These are phyloP conservation scores for Virgularia gustaviana DNA, from an alignment of 92 coral and sea anemone species.

Conservation along the genomic window DNA sequence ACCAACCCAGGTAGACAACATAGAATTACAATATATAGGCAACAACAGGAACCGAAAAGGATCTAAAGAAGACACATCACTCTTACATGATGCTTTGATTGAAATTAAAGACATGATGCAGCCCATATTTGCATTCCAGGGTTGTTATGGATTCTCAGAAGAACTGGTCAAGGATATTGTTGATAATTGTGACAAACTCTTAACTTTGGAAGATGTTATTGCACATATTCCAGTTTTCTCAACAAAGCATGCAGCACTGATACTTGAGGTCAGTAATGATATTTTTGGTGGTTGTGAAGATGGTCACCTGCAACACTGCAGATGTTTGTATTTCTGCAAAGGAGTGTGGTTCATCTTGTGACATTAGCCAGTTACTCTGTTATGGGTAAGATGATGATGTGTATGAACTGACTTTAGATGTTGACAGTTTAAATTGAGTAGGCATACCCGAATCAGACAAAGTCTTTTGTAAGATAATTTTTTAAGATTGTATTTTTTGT, in stretches of 20 bases:
- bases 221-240: conserved; percentile 47
- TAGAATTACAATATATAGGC: neutral
- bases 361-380: too few species aligned
- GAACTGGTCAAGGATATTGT: conserved; percentile 39
- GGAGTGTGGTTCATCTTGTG: too few species aligned
- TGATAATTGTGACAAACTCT: conserved; percentile 8
- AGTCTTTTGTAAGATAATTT: too few species aligned
- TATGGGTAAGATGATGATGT: too few species aligned
- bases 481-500: too few species aligned
- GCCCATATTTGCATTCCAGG: conserved; percentile 32
- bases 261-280: conserved; percentile 36
- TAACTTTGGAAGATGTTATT: conserved; percentile 34
- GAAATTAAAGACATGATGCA: conserved; percentile 25
- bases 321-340: too few species aligned
- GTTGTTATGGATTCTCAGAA: conserved; percentile 42
- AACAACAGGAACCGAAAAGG: conserved; percentile 10
- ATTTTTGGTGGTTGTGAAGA: conserved; percentile 42
- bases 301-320: too few species aligned
- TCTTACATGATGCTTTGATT: conserved; percentile 26
- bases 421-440: too few species aligned
- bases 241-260: conserved; percentile 20
- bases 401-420: too few species aligned
- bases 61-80: conserved; percentile 5
- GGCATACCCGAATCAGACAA: too few species aligned
- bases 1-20: conserved; percentile 7